Base-by-base conservation (phyloP, 2,797 vertebrate genomes). In the Liparis tanakae region DNA sequence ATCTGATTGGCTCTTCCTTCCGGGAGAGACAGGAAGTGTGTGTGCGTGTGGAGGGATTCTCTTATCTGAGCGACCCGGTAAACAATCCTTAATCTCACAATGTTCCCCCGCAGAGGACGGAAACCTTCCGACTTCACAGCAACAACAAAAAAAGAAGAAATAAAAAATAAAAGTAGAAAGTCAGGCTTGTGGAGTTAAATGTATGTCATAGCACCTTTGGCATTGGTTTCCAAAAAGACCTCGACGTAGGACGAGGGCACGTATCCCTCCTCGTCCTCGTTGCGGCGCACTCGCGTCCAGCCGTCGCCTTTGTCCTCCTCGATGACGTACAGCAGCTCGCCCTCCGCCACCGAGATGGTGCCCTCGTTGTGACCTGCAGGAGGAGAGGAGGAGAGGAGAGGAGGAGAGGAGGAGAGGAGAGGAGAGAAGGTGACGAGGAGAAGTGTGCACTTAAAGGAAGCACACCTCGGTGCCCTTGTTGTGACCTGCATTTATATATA, bases 181-280 rank as follows among this genome's bases (percentile, higher is more conserved):
- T 66, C 48, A 69, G 36, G 54, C 70, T 46, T 6, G 67, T 33
- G 70, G 70, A 74, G 79, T 96, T 96, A 99, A 94, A 98, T 98
- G 94, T 98, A 99, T 85, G 98, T 98, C 96, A 98, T 96, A 95
- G 97, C 96, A 99, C 98, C 98, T 99, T 99, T 98, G 97, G 97
- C 96, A 93, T 96, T 98, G 89, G 96, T 96, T 95, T 99, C 98
- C 95, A 99, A 96, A 90, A 97, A 97, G 93, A 99, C 96, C 93
- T 99, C 98, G 72, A 99, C 93, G 94, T 99, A 99, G 79, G 98
- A 97, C 2, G 98, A 95, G 77, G 98, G 98, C 85, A 99, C 97
- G 74, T 99, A 99, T 92, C 98, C 98, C 93, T 99, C 98, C 91
- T 99, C 97, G 74, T 99, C 98, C 18, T 97, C 97, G 66, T 98